phyloP scores from a whole-genome alignment of 2,113 vertebrate species.

The Lates calcarifer region DNA sequence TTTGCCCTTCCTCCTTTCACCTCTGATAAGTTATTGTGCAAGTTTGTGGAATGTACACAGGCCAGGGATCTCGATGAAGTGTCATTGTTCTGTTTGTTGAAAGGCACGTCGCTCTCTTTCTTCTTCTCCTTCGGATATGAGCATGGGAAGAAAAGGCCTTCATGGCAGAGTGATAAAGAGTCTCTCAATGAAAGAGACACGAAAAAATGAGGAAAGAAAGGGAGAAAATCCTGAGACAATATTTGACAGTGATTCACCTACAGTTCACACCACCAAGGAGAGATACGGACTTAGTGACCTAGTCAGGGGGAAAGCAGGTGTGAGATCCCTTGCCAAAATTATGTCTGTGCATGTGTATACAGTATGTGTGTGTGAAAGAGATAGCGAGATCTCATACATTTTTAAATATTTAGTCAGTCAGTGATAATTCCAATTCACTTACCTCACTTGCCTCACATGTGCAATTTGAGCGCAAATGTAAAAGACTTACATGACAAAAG shows the following conservation, averaged over 20 bases:
- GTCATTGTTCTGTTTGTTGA: conserved; percentile 73
- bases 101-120: conserved; percentile 64
- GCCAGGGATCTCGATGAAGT: conserved; percentile 65
- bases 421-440: conserved; percentile 48
- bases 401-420: conserved; percentile 17
- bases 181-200: conserved; percentile 61
- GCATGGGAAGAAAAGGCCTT: conserved; percentile 66
- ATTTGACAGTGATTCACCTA: conserved; percentile 81
- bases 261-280: conserved; percentile 64
- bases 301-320: conserved; percentile 81
- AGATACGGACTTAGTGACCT: conserved; percentile 76
- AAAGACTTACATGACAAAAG: conserved; percentile 23
- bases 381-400: conserved; percentile 4
- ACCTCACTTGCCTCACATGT: conserved; percentile 44
- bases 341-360: conserved; percentile 18
- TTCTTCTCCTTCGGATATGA: conserved; percentile 67
- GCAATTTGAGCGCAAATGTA: conserved; percentile 28
- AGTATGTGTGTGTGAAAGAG: conserved; percentile 4
- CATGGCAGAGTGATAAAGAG: conserved; percentile 74
- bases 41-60: conserved; percentile 79
- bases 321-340: conserved; percentile 43
- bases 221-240: conserved; percentile 78
- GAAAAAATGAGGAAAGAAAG: conserved; percentile 66
- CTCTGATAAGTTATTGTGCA: conserved; percentile 80
- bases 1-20: conserved; percentile 73